Base-by-base conservation (phyloP, 2,888 invertebrate species). In the Eudemis profundana region DNA sequence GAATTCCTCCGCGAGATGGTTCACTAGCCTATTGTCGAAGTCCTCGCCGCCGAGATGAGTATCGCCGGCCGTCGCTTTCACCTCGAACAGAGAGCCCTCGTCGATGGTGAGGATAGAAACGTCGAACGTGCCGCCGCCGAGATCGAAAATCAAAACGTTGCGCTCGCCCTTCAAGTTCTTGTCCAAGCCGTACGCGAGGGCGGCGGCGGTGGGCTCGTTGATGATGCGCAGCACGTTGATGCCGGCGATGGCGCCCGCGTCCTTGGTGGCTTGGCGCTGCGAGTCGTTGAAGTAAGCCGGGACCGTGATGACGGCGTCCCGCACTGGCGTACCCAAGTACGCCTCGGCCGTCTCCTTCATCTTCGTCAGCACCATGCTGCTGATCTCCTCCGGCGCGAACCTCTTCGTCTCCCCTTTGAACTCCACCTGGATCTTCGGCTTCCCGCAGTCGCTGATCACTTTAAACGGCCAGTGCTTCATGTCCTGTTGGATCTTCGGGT, bases 101-200 rank as follows among this genome's bases (percentile, higher is more conserved):
- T 97, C 97, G 83, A 98, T 98, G 60, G 96, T 95, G 19, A 98
- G 90, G 73, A 98, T 95, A 54, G 98, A 98, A 2, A 98, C 98
- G 92, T 98, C 98, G 84, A 98, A 98, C 56, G 97, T 97, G 51
- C 97, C 98, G 70, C 97, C 97, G 21, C 93, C 93, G 71, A 96
- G 91, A 84, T 96, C 95, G 77, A 96, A 96, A 75, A 96, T 33
- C 33, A 33, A 10, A 33, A 33, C 33, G 33, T 33, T 33, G 8
- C 29, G 29, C 29, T 29, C 29, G 29, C 29, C 29, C 29, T 29
- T 29, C 29, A 29, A 8, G 29, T 29, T 29, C 29, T 29, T 29
- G 29, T 29, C 29, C 29, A 29, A 1, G 29, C 29, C 29, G 29
- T 29, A 29, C 29, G 29, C 29, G 29, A 29, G 29, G 8, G 29